A percentile compares a stretch with the other conserved stretches of the same genome.
Conservation (phyloP, 2,797 vertebrate genomes). For the Taenioides sp. region DNA sequence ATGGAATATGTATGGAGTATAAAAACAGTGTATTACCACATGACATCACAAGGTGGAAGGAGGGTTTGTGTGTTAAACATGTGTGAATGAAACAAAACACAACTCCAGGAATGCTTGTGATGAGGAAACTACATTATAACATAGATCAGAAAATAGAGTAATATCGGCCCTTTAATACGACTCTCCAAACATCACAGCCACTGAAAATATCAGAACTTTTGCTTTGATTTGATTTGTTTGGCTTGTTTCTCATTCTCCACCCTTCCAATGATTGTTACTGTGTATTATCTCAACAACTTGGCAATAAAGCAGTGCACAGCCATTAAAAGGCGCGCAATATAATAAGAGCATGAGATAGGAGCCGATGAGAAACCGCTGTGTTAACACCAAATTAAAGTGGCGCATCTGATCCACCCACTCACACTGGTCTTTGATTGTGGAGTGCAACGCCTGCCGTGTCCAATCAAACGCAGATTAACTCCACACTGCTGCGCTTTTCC, state of each 20-base stretch:
- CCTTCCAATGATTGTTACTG: conserved; percentile 8
- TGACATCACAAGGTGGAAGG: too few relatives aligned
- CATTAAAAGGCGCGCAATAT: conserved; percentile 5
- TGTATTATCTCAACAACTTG: conserved; percentile 2
- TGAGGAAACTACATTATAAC: too few relatives aligned
- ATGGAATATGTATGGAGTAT: too few relatives aligned
- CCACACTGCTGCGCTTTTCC: conserved; percentile 8
- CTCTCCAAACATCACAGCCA: not conserved
- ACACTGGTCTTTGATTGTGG: conserved; percentile 11
- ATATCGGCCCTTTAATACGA: not conserved
- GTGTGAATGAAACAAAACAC: too few relatives aligned
- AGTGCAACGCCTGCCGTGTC: conserved; percentile 16
- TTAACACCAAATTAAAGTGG: conserved; percentile 18
- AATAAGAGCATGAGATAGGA: conserved; percentile 10
- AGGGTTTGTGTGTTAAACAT: too few relatives aligned
- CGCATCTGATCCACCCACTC: conserved; percentile 17
- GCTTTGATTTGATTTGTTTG: not conserved
- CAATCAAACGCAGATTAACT: conserved; percentile 32
- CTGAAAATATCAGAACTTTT: not conserved
- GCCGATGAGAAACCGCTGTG: conserved; percentile 5
- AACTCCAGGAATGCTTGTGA: too few relatives aligned
- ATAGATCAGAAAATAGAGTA: too few relatives aligned
- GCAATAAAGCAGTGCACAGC: conserved; percentile 1
- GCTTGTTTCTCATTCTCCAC: conserved; percentile 4
- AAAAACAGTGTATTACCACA: too few relatives aligned